Percentiles rank a stretch among this genome's conserved stretches.
Conservation (phyloP, 2,797 vertebrate species). For the Myripristis murdjan region DNA sequence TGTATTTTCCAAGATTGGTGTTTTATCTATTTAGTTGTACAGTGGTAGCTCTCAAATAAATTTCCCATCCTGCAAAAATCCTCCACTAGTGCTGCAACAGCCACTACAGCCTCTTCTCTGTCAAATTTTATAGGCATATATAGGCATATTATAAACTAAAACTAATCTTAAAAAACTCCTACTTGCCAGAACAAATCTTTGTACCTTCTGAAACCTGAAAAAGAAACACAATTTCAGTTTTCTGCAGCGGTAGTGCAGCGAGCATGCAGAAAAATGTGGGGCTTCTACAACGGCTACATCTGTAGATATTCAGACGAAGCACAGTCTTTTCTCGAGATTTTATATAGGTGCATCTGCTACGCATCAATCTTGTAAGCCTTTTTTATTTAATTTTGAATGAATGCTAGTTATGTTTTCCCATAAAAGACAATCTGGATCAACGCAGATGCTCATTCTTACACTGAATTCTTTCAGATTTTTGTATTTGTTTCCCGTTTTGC, state of each 20-base stretch:
- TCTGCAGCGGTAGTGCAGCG: constrained; percentile 23
- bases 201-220: constrained; percentile 29
- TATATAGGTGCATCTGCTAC: constrained; percentile 49
- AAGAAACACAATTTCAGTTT: constrained; percentile 35
- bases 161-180: constrained; percentile 4
- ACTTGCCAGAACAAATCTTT: constrained; percentile 10
- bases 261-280: constrained; percentile 10
- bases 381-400: constrained; percentile 32
- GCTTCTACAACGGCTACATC: constrained; percentile 32
- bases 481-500: constrained; percentile 40
- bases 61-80: constrained; percentile 7
- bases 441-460: constrained; percentile 12
- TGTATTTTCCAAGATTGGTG: constrained; percentile 36
- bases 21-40: constrained; percentile 31
- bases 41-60: constrained; percentile 33
- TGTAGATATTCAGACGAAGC: constrained; percentile 59
- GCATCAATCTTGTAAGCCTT: constrained; percentile 24
- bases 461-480: constrained; percentile 1
- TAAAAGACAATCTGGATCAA: constrained; percentile 60
- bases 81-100: not conserved
- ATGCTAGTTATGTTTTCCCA: constrained; percentile 31
- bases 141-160: not conserved
- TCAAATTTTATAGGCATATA: not conserved
- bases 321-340: constrained; percentile 55
- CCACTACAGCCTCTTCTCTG: constrained; percentile 1